These are phyloP conservation scores for Corythornis cristatus DNA, from an alignment of 2,113 vertebrate genomes.

Conservation along the genomic window DNA sequence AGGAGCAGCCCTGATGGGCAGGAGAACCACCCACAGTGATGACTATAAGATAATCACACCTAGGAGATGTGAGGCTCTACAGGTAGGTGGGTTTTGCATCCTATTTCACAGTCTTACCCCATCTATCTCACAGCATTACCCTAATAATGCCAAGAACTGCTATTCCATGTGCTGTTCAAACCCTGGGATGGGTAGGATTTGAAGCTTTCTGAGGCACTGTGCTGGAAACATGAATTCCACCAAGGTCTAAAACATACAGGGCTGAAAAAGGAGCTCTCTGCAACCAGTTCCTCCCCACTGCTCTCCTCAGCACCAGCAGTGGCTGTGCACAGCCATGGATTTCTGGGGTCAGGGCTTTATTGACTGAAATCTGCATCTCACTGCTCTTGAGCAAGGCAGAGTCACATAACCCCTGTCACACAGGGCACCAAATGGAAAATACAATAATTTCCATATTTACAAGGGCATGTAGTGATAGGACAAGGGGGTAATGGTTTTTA, in stretches of 20 bases:
- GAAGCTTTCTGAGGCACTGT: not conserved
- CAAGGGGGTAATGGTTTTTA: not conserved
- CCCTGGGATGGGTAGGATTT: not conserved
- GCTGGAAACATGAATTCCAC: not conserved
- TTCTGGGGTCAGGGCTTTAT: not conserved
- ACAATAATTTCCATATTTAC: not conserved
- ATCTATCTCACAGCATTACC: not conserved
- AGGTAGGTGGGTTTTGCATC: not conserved
- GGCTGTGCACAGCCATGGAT: not conserved
- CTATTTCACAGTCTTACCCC: not conserved
- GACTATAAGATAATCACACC: not conserved
- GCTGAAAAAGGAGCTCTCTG: not conserved
- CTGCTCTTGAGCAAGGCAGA: not conserved
- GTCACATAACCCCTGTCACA: not conserved
- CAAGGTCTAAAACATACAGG: not conserved
- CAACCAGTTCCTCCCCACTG: not conserved
- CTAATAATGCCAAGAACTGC: not conserved
- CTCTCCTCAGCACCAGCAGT: not conserved
- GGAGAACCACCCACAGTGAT: not conserved
- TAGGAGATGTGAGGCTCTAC: not conserved
- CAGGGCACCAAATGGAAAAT: not conserved
- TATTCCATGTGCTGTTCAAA: not conserved
- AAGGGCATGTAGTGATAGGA: not conserved
- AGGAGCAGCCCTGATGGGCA: not conserved
- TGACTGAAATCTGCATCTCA: not conserved